phyloP scores from a whole-genome alignment of 2,888 invertebrate genomes.

The Chrysotoxum bicinctum region DNA sequence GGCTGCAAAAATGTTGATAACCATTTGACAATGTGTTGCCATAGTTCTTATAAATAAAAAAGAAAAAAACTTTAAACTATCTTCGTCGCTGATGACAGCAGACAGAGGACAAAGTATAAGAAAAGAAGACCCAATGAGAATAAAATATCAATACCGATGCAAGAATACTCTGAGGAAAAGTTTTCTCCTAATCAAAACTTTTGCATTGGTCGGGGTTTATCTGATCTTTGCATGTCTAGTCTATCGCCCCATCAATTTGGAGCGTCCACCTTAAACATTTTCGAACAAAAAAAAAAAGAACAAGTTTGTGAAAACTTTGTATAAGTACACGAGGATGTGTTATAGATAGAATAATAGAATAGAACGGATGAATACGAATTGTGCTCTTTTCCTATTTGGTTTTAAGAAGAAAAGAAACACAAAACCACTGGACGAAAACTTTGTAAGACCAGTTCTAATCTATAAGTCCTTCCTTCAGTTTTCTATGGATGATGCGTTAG shows the following conservation, averaged over 20 bases:
- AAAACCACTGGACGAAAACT: not conserved
- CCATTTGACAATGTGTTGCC: constrained; percentile 71
- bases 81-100: constrained; percentile 28
- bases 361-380: not conserved
- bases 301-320: constrained; percentile 48
- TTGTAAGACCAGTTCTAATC: not conserved
- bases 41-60: constrained; percentile 35
- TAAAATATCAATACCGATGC: constrained; percentile 59
- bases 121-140: constrained; percentile 36
- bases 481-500: not conserved
- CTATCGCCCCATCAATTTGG: constrained; percentile 69
- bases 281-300: constrained; percentile 26
- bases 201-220: constrained; percentile 59
- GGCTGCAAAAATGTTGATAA: constrained; percentile 70
- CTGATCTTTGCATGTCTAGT: constrained; percentile 72
- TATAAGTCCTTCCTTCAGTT: not conserved
- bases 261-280: constrained; percentile 65
- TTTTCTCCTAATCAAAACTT: constrained; percentile 72
- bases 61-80: constrained; percentile 64
- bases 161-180: constrained; percentile 56
- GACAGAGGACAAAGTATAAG: constrained; percentile 20
- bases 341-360: not conserved
- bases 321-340: constrained; percentile 25
- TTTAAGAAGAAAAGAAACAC: not conserved
- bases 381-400: not conserved